phyloP scores from a whole-genome alignment of 2,888 invertebrate genomes.

The Endotricha flammealis region DNA sequence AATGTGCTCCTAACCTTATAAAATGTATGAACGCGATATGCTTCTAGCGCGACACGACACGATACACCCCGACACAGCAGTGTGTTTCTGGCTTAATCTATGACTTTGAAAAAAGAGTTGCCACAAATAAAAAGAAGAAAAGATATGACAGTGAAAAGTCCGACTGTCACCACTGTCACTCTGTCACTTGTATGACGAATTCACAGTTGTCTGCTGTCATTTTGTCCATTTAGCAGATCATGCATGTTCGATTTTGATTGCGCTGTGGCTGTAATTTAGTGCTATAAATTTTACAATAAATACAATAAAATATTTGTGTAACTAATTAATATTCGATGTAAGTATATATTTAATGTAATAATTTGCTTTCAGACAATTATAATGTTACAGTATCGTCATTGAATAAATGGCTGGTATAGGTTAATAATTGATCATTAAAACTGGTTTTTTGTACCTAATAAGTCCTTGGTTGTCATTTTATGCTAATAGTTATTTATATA shows the following conservation, averaged over 20 bases:
- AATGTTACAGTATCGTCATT: constrained; percentile 2
- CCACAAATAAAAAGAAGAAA: neutral
- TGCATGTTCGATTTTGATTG: constrained; percentile 43
- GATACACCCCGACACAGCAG: too few relatives aligned
- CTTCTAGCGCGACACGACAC: too few relatives aligned
- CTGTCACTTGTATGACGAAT: constrained; percentile 22
- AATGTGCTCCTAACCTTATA: too few relatives aligned
- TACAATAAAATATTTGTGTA: constrained; percentile 12
- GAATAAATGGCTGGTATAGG: constrained; percentile 25
- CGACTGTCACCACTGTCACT: constrained; percentile 23
- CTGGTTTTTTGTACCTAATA: constrained; percentile 50
- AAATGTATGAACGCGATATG: too few relatives aligned
- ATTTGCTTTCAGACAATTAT: neutral
- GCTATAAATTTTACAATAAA: constrained; percentile 24
- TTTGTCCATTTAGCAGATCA: constrained; percentile 56
- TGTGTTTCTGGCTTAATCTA: too few relatives aligned
- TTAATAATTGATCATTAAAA: constrained; percentile 41
- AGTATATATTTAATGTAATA: constrained; percentile 20
- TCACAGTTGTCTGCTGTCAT: constrained; percentile 13
- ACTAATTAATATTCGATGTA: constrained; percentile 25
- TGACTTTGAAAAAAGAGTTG: too few relatives aligned
- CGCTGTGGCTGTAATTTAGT: constrained; percentile 31
- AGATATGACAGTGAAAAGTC: constrained; percentile 7
- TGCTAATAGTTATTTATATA: constrained; percentile 29
- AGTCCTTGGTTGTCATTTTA: constrained; percentile 49